Evolutionary conservation across 2,113 vertebrate genomes (phyloP).

Genomic region (Nansenia antarctica): DNA sequence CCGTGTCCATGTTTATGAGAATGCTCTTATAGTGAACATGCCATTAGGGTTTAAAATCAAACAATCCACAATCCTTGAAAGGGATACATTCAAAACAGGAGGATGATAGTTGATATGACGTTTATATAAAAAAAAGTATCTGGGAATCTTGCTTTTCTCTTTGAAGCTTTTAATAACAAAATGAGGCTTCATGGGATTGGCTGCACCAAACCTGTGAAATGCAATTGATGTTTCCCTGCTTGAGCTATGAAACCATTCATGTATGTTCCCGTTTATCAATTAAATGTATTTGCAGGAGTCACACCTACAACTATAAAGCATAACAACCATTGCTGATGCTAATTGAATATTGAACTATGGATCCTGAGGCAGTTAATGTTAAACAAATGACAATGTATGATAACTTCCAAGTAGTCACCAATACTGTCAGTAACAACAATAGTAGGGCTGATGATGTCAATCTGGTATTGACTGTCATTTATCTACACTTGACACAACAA

Average conservation of each 20-base stretch:
- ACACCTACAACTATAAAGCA: neutral
- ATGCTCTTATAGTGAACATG: neutral
- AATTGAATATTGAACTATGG: too few relatives aligned
- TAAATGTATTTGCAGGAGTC: neutral
- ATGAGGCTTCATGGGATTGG: neutral
- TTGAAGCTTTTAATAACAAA: slow-evolving; percentile 4
- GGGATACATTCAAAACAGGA: neutral
- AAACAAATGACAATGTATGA: neutral
- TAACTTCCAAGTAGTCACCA: neutral
- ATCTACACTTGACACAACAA: neutral
- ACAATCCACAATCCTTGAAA: neutral
- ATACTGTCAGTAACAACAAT: neutral
- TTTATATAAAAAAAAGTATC: slow-evolving; percentile 10
- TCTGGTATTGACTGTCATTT: neutral
- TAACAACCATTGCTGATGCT: too few relatives aligned
- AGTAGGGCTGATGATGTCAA: neutral
- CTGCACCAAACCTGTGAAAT: neutral
- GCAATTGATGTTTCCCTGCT: neutral
- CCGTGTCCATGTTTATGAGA: neutral
- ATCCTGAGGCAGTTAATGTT: too few relatives aligned
- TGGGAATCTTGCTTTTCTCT: slow-evolving; percentile 4
- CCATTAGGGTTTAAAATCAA: neutral
- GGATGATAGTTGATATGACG: neutral
- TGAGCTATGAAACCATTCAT: neutral
- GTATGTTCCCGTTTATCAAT: neutral